phyloP scores from a whole-genome alignment of 2,113 vertebrate genomes.

The Gasterosteus aculeatus region DNA sequence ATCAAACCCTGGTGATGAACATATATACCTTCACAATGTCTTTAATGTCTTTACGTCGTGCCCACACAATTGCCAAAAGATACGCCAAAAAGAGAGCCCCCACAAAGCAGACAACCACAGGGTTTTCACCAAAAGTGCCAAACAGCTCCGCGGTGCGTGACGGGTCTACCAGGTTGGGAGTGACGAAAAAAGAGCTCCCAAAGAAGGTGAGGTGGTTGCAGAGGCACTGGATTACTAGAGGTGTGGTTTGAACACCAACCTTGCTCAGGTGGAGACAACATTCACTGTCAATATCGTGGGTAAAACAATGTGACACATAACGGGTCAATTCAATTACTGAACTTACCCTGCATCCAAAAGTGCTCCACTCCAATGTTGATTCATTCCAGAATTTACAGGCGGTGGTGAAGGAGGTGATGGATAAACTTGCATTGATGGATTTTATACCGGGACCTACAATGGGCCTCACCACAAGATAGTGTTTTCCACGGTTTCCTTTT shows the following conservation, averaged over 20 bases:
- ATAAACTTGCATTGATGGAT: conserved; percentile 74
- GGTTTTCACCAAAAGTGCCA: conserved; percentile 88
- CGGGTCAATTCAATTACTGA: background rate
- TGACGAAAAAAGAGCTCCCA: conserved; percentile 89
- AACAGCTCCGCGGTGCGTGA: conserved; percentile 86
- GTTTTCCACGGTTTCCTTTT: conserved; percentile 80
- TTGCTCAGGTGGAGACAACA: conserved; percentile 60
- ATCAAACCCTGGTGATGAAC: background rate
- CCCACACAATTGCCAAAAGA: conserved; percentile 86
- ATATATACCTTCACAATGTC: conserved; percentile 85
- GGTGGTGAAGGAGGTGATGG: conserved; percentile 83
- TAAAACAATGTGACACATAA: background rate
- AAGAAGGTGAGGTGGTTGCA: conserved; percentile 94
- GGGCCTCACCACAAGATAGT: conserved; percentile 85
- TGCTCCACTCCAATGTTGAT: conserved; percentile 79
- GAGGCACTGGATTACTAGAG: conserved; percentile 84
- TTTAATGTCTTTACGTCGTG: conserved; percentile 87
- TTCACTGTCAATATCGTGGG: background rate
- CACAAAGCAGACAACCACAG: conserved; percentile 89
- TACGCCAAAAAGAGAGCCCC: conserved; percentile 84
- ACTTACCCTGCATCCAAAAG: conserved; percentile 86
- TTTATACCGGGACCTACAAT: conserved; percentile 77
- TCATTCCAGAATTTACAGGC: conserved; percentile 89
- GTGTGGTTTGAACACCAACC: conserved; percentile 86
- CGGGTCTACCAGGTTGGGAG: conserved; percentile 87